Conservation (phyloP, 2,113 vertebrate genomes). For the Hyaena hyaena region DNA sequence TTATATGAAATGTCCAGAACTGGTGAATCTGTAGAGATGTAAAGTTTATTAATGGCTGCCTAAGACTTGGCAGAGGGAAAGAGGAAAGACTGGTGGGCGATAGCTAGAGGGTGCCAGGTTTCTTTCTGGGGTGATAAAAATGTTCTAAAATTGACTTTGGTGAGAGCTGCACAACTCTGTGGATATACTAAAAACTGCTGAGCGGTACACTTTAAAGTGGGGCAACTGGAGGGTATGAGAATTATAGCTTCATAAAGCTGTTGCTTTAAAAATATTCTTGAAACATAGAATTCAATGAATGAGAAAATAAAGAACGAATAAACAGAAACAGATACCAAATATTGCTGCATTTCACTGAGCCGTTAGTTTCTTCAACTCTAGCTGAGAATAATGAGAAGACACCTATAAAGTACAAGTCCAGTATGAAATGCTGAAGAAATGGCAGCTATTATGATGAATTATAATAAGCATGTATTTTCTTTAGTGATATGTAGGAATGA, state of each 20-base stretch:
- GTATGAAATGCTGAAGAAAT: background rate
- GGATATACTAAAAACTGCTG: background rate
- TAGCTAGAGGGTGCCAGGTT: background rate
- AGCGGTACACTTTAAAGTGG: background rate
- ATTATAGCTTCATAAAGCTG: background rate
- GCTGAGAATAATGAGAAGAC: conserved; percentile 22
- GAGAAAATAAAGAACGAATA: background rate
- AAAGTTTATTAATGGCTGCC: background rate
- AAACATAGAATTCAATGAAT: background rate
- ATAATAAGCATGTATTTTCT: background rate
- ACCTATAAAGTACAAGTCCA: background rate
- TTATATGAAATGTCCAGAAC: background rate
- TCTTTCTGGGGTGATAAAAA: background rate
- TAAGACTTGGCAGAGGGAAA: background rate
- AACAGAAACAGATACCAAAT: background rate
- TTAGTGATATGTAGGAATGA: background rate
- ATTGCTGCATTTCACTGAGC: background rate
- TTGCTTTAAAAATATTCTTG: background rate
- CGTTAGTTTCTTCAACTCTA: conserved; percentile 21
- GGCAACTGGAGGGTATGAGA: background rate
- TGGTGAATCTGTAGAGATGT: background rate
- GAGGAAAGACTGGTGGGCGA: background rate
- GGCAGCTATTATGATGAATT: background rate
- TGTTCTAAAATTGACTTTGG: background rate
- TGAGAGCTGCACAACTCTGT: background rate